Base-by-base conservation (phyloP, 2,113 vertebrate species). In the Odocoileus hemionus region DNA sequence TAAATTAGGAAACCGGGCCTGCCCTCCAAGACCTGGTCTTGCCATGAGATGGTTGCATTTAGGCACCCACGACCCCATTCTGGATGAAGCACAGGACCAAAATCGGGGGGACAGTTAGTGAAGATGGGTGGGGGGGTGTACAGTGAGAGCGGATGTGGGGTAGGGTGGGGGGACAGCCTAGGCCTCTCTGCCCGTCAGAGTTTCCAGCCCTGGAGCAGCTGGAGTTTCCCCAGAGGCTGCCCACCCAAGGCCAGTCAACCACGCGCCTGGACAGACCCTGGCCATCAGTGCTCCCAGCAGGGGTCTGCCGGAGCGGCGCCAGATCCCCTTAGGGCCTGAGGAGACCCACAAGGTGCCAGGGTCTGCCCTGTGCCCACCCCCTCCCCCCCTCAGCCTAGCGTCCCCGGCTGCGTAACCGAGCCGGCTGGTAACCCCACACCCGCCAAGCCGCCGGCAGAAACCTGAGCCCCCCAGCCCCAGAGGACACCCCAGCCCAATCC, bases 401-500 rank as follows among this genome's bases (percentile, higher is more conserved):
- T 96, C 97, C 96, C 85, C 33, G 26, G 97, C 97, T 95, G 88
- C 91, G 97, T 98, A 98, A 98, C 96, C 33, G 94, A 98, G 98
- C 97, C 12, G 97, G 60, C 97, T 97, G 98, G 98, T 98, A 98
- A 98, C 97, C 97, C 96, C 98, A 98, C 93, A 98, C 98, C 98
- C 60, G 95, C 96, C 97, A 98, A 97, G 98, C 97, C 33, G 78
- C 97, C 58, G 1, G 97, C 97, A 98, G 98, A 98, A 98, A 98
- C 98, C 97, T 98, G 98, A 98, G 98, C 98, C 97, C 98, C 98
- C 98, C 98, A 98, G 97, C 98, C 97, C 98, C 97, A 98, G 98
- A 98, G 97, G 97, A 98, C 97, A 98, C 98, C 97, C 98, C 98
- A 98, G 97, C 97, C 93, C 39, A 86, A 90, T 98, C 97, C 97